These are phyloP conservation scores for Patella ulyssiponensis DNA, from an alignment of 2,888 invertebrate species.

Conservation along the genomic window DNA sequence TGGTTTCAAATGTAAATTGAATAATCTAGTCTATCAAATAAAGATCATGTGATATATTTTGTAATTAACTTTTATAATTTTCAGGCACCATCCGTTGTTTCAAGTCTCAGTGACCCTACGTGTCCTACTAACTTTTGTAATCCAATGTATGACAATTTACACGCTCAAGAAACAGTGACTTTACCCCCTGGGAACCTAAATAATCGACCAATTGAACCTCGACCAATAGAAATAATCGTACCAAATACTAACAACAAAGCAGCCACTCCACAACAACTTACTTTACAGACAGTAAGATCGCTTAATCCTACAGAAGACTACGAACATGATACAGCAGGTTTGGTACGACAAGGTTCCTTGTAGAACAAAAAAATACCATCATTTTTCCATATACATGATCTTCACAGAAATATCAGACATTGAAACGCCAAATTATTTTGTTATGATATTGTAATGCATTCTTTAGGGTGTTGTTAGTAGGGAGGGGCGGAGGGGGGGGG, in stretches of 20 bases:
- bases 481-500: too few species aligned
- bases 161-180: conserved; percentile 26
- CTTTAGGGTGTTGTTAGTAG: too few species aligned
- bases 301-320: conserved; percentile 45
- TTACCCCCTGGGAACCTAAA: background rate
- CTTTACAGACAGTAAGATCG: conserved; percentile 12
- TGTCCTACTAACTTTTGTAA: conserved; percentile 61
- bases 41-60: background rate
- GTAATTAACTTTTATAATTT: background rate
- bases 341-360: conserved; percentile 36
- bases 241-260: background rate
- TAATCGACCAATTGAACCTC: background rate
- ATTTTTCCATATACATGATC: too few species aligned
- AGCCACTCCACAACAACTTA: background rate
- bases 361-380: background rate
- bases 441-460: too few species aligned
- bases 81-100: conserved; percentile 23
- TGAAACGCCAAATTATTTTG: too few species aligned
- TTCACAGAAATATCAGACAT: too few species aligned
- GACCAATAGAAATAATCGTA: background rate
- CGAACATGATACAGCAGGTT: conserved; percentile 43
- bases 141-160: conserved; percentile 62
- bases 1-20: background rate
- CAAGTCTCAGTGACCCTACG: conserved; percentile 19
- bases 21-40: background rate